Conservation (phyloP, 2,888 invertebrate species). For the Dichetophora obliterata region DNA sequence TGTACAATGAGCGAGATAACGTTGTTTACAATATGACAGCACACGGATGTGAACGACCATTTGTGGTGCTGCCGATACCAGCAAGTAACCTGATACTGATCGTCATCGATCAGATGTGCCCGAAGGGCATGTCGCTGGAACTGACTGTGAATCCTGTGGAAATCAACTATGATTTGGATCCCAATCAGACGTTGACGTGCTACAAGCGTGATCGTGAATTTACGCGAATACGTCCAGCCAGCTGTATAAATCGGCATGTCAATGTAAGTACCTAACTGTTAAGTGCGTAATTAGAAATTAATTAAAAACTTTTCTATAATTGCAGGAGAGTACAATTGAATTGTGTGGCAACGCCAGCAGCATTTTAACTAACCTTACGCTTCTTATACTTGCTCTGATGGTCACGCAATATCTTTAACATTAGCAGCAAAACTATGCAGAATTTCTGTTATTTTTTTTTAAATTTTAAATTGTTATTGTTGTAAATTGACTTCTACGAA, state of each 20-base stretch:
- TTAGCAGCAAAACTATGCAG: conserved; percentile 46
- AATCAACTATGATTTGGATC: conserved; percentile 67
- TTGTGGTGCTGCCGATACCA: conserved; percentile 81
- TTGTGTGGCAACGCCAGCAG: conserved; percentile 74
- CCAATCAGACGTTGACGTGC: conserved; percentile 76
- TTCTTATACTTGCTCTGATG: conserved; percentile 60
- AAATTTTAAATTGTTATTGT: conserved; percentile 16
- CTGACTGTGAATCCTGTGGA: conserved; percentile 68
- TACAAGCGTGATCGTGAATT: conserved; percentile 74
- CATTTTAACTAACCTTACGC: conserved; percentile 59
- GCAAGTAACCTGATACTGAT: conserved; percentile 84
- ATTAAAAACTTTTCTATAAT: conserved; percentile 31
- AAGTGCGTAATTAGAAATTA: conserved; percentile 31
- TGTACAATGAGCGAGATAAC: conserved; percentile 72
- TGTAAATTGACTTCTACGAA: conserved; percentile 4
- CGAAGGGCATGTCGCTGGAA: conserved; percentile 70
- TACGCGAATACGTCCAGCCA: conserved; percentile 78
- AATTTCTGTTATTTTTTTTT: conserved; percentile 52
- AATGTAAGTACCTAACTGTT: conserved; percentile 74
- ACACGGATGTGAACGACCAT: conserved; percentile 73
- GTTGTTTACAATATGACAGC: conserved; percentile 70
- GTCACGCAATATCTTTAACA: conserved; percentile 63
- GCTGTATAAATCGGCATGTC: conserved; percentile 82
- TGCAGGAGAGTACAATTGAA: conserved; percentile 77
- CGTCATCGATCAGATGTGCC: conserved; percentile 79